Evolutionary conservation across 1,140 invertebrate genomes (phyloP), one percentile per base, ranked within the genome.

Genomic region (Drosophila sproati): DNA sequence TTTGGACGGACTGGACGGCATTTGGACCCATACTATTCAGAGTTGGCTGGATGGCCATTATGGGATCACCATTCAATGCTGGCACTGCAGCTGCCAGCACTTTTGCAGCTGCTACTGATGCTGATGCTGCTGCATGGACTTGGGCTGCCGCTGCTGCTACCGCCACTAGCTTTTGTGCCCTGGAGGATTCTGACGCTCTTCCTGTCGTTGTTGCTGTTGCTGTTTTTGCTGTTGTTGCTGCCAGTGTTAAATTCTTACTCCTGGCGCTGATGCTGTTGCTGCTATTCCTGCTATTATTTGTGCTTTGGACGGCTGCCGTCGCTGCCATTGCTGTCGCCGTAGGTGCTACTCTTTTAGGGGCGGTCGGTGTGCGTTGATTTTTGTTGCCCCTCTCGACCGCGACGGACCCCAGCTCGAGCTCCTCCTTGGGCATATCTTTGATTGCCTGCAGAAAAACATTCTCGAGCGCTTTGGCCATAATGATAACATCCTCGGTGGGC

Each of bases 401-500:
- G 2, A 96, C 95, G n/a, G 94, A 94, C 60, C 97, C 96, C 47
- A 98, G 93, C 78, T 97, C 96, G 45, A 96, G 94, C 93, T 98
- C 97, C 81, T 98, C 97, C 93, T 97, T 98, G 76, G 97, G 97
- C 97, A 99, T 98, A 93, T 96, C 95, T 82, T 97, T 96, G 91
- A 99, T 96, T 95, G 98, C 98, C 72, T 96, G 96, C 50, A 98
- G 94, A 93, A 99, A 99, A 55, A 98, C 93, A 94, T 99, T 98
- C 94, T 99, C 99, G 70, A 99, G 93, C 20, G 97, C 96, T 94
- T 99, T 98, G 72, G 98, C 99, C 99, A 99, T 99, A 47, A 98
- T 96, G 55, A 99, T 98, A 73, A 99, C 98, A 94, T 99, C 98
- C 94, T 99, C 98, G 55, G 98, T 98, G 57, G 98, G 97, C 93